A percentile compares a stretch with the other conserved stretches of the same genome.
These are phyloP conservation scores for Drosophila lacicola DNA, from an alignment of 2,888 invertebrate genomes.

Conservation along the genomic window DNA sequence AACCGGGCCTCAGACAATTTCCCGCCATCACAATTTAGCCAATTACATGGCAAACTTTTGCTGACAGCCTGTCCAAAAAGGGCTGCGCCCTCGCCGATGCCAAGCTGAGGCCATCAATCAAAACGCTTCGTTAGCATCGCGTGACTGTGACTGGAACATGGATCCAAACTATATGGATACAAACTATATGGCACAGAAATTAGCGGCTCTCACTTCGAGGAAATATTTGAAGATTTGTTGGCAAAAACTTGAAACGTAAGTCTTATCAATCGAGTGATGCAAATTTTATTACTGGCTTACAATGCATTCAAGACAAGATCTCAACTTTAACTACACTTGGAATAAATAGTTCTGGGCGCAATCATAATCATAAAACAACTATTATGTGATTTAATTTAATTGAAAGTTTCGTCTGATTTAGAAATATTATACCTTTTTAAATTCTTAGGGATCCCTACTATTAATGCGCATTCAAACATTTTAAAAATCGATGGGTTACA, in stretches of 20 bases:
- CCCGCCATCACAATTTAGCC: conserved; percentile 51
- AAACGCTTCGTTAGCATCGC: conserved; percentile 72
- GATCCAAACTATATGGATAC: too few relatives aligned
- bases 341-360: conserved; percentile 42
- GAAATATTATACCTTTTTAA: too few relatives aligned
- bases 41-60: conserved; percentile 71
- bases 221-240: conserved; percentile 5
- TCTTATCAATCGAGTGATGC: conserved; percentile 25
- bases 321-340: not conserved
- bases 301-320: conserved; percentile 1
- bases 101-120: conserved; percentile 57
- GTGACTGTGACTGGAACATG: conserved; percentile 48
- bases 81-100: not conserved
- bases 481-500: too few relatives aligned
- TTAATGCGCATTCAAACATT: too few relatives aligned
- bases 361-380: conserved; percentile 27
- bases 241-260: not conserved
- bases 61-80: conserved; percentile 50
- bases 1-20: conserved; percentile 43
- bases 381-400: conserved; percentile 18
- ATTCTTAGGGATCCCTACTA: too few relatives aligned
- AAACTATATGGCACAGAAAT: not conserved
- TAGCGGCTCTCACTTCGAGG: not conserved
- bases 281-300: conserved; percentile 15
- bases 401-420: not conserved